Percentiles rank a stretch among this genome's conserved stretches.
Evolutionary conservation across 2,888 invertebrate species (phyloP).

Genomic region (Euzetes globulus): DNA sequence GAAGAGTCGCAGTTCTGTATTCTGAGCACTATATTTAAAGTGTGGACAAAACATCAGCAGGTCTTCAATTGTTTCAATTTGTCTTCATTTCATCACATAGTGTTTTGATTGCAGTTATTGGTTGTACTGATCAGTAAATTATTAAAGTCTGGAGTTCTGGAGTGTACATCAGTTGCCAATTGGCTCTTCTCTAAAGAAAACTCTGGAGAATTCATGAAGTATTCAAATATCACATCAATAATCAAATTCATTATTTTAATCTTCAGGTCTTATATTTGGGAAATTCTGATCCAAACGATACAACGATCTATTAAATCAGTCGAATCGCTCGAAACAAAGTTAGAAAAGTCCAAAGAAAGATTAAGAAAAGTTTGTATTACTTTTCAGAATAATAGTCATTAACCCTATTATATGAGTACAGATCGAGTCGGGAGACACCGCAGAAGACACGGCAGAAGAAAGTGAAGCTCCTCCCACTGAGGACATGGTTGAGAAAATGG

Average conservation of each 20-base stretch:
- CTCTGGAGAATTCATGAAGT: slow-evolving; percentile 76
- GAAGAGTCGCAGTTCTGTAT: slow-evolving; percentile 94
- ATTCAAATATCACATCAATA: slow-evolving; percentile 27
- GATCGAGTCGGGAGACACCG: slow-evolving; percentile 44
- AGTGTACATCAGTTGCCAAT: slow-evolving; percentile 92
- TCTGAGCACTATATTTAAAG: slow-evolving; percentile 78
- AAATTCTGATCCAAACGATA: slow-evolving; percentile 87
- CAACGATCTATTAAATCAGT: slow-evolving; percentile 95
- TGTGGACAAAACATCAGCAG: slow-evolving; percentile 90
- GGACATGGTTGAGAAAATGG: slow-evolving; percentile 88
- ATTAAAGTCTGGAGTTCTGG: slow-evolving; percentile 92
- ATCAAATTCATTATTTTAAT: slow-evolving; percentile 27
- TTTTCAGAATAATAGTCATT: neutral
- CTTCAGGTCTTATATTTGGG: slow-evolving; percentile 83
- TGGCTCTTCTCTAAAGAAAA: slow-evolving; percentile 96
- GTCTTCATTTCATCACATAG: neutral
- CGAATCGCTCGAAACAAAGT: slow-evolving; percentile 64
- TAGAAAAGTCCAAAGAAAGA: slow-evolving; percentile 76
- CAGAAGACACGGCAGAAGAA: slow-evolving; percentile 49
- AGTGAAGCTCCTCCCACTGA: slow-evolving; percentile 59
- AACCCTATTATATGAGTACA: slow-evolving; percentile 14
- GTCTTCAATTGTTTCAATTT: slow-evolving; percentile 42
- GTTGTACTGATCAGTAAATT: slow-evolving; percentile 92
- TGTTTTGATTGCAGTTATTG: slow-evolving; percentile 64
- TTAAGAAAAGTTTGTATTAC: slow-evolving; percentile 59